phyloP scores from a whole-genome alignment of 1,140 invertebrate genomes.

The Adoxophyes honmai region DNA sequence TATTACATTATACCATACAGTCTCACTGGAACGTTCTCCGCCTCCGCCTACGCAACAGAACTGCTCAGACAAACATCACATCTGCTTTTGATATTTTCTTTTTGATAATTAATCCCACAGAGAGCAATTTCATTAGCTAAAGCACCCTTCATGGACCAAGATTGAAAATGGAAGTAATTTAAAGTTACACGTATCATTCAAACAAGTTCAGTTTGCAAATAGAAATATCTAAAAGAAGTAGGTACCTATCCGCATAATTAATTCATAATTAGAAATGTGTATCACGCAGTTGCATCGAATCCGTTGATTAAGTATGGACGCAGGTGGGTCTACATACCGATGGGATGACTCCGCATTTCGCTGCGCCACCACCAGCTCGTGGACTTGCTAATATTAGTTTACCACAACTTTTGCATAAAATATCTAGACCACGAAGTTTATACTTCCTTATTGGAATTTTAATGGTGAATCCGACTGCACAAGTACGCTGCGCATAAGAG shows the following conservation, averaged over 20 bases:
- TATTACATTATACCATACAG: constrained; percentile 11
- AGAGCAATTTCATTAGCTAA: background rate
- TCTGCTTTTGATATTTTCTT: background rate
- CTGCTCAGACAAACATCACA: too few relatives aligned
- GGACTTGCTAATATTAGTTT: constrained; percentile 41
- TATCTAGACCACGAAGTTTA: constrained; percentile 27
- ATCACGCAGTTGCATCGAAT: constrained; percentile 35
- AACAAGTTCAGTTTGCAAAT: too few relatives aligned
- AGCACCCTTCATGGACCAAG: too few relatives aligned
- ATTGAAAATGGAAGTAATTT: too few relatives aligned
- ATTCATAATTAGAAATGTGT: constrained; percentile 18
- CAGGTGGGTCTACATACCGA: constrained; percentile 16
- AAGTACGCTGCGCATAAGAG: background rate
- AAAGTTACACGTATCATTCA: too few relatives aligned
- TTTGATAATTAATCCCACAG: constrained; percentile 19
- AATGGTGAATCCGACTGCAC: too few relatives aligned
- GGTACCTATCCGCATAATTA: background rate
- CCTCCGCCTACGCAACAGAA: constrained; percentile 10
- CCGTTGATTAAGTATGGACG: constrained; percentile 16
- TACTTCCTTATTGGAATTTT: background rate
- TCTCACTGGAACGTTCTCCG: background rate
- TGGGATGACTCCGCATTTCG: constrained; percentile 26
- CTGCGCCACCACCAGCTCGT: constrained; percentile 39
- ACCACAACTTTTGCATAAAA: constrained; percentile 13
- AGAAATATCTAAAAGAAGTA: too few relatives aligned